A percentile compares a stretch with the other conserved stretches of the same genome.
Conservation (phyloP, 2,113 vertebrate genomes). For the Tachuris rubrigastra region DNA sequence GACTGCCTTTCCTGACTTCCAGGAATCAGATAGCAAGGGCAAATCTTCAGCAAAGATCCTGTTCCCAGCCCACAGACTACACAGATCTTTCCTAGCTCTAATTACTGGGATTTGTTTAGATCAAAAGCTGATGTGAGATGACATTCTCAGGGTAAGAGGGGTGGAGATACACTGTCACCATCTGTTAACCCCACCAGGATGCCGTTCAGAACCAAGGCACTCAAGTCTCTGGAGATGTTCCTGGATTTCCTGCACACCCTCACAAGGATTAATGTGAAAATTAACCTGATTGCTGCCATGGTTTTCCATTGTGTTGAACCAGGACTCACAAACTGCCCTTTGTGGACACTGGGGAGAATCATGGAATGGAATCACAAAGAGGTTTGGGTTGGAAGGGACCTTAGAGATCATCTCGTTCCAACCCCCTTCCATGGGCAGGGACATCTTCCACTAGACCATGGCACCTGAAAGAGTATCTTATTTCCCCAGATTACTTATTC, state of each 20-base stretch:
- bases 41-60: neutral
- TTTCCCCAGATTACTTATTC: neutral
- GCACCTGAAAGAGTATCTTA: neutral
- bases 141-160: neutral
- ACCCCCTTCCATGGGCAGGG: neutral
- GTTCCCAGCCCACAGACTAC: neutral
- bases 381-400: neutral
- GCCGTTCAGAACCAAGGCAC: neutral
- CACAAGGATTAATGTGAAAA: accelerated
- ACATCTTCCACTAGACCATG: neutral
- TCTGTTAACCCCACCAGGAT: neutral
- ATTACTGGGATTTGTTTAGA: neutral
- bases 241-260: neutral
- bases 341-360: neutral
- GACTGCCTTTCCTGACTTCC: neutral
- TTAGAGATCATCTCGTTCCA: neutral
- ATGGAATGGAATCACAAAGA: neutral
- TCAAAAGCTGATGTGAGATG: neutral
- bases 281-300: neutral
- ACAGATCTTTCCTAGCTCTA: neutral
- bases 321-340: neutral
- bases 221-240: neutral
- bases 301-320: neutral
- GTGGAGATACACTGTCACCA: neutral
- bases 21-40: neutral